Percentiles rank a stretch among this genome's conserved stretches.
These are phyloP conservation scores for Macroglossus sobrinus DNA, from an alignment of 2,113 vertebrate species.

Conservation along the genomic window DNA sequence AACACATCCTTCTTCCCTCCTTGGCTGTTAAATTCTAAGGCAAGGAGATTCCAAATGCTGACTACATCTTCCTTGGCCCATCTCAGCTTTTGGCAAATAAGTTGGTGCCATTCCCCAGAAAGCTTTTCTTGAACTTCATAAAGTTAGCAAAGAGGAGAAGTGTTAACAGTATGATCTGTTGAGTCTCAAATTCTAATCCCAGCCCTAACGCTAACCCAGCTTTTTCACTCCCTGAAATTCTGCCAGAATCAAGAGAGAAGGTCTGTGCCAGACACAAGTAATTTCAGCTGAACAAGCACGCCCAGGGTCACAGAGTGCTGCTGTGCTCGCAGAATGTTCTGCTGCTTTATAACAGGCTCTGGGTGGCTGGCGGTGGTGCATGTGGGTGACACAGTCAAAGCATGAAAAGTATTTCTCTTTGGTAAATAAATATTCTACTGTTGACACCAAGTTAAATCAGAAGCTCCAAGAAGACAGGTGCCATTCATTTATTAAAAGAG, in stretches of 20 bases:
- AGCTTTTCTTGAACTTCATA: slow-evolving; percentile 74
- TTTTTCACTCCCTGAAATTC: slow-evolving; percentile 54
- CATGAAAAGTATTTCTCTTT: not conserved
- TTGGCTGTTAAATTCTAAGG: slow-evolving; percentile 61
- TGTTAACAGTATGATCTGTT: slow-evolving; percentile 75
- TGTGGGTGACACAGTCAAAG: not conserved
- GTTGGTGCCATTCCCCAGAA: slow-evolving; percentile 65
- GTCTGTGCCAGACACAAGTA: slow-evolving; percentile 57
- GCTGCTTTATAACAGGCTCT: not conserved
- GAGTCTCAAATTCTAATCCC: slow-evolving; percentile 73
- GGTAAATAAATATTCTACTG: not conserved
- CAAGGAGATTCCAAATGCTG: slow-evolving; percentile 69
- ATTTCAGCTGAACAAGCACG: slow-evolving; percentile 66
- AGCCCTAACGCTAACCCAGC: slow-evolving; percentile 70
- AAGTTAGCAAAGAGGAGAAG: slow-evolving; percentile 75
- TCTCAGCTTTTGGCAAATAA: slow-evolving; percentile 67
- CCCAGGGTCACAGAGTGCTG: not conserved
- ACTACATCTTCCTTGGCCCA: slow-evolving; percentile 71
- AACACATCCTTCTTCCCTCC: slow-evolving; percentile 45
- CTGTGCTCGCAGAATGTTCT: not conserved
- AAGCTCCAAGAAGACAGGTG: not conserved
- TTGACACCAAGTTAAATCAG: not conserved
- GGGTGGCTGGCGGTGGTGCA: not conserved
- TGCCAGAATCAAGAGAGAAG: slow-evolving; percentile 66
- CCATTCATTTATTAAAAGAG: not conserved